These are phyloP conservation scores for Heliconius ethilla DNA, from an alignment of 2,888 invertebrate genomes.

Conservation along the genomic window DNA sequence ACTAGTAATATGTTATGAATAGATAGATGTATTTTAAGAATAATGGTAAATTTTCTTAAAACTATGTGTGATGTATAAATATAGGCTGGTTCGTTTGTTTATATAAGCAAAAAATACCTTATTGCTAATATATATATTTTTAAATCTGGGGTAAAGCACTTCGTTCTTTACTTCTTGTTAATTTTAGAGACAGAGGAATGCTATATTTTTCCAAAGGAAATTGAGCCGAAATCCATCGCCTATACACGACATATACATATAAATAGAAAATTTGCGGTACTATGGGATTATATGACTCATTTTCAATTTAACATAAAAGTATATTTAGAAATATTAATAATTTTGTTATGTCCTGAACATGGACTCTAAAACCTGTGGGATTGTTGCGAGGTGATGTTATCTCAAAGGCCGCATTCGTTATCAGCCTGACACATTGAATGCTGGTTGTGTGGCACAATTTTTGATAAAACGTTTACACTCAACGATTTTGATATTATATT, in stretches of 20 bases:
- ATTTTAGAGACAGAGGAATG: no score
- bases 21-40: constrained; percentile 14
- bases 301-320: background rate
- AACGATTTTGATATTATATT: constrained; percentile 18
- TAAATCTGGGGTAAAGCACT: no score
- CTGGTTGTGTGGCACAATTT: constrained; percentile 46
- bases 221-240: background rate
- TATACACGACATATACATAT: background rate
- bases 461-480: constrained; percentile 27
- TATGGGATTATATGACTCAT: background rate
- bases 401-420: constrained; percentile 59
- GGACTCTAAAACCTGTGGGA: constrained; percentile 34
- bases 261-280: background rate
- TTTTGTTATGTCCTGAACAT: constrained; percentile 6
- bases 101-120: background rate
- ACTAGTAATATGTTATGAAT: no score
- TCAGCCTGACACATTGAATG: constrained; percentile 50
- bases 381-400: constrained; percentile 53
- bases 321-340: background rate
- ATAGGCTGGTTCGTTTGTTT: background rate
- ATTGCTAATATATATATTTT: no score
- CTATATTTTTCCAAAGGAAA: background rate
- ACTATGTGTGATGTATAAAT: background rate
- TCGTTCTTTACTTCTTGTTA: no score
- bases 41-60: background rate